Evolutionary conservation across 2,797 vertebrate species (phyloP).

Genomic region (Catharus ustulatus): DNA sequence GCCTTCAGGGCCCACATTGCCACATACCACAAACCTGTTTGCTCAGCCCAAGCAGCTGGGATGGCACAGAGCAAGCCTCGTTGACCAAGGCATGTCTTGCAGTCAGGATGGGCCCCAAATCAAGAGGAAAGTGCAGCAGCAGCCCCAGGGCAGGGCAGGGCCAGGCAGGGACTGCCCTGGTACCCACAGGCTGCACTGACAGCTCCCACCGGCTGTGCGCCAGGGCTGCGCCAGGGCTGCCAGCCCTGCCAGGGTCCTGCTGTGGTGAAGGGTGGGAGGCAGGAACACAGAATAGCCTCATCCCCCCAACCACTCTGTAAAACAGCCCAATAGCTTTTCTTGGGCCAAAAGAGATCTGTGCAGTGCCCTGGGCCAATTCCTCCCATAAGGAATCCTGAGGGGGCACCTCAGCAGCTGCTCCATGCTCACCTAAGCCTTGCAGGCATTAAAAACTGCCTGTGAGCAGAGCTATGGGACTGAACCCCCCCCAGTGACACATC

Average conservation of each 20-base stretch:
- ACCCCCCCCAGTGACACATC: background rate
- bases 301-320: rapidly evolving
- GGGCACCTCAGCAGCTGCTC: background rate
- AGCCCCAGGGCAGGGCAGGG: background rate
- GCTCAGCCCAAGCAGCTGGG: slow-evolving; percentile 5
- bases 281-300: background rate
- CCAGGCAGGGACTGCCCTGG: background rate
- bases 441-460: background rate
- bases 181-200: background rate
- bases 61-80: background rate
- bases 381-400: background rate
- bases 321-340: rapidly evolving
- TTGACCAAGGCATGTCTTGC: background rate
- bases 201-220: background rate
- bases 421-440: background rate
- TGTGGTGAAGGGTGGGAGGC: rapidly evolving
- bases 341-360: background rate
- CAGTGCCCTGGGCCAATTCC: background rate
- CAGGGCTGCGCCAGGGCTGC: no score
- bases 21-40: slow-evolving; percentile 27
- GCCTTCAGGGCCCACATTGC: background rate
- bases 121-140: background rate
- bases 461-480: background rate
- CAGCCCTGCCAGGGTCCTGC: background rate
- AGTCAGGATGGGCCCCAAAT: background rate